These are phyloP conservation scores for Chrysochloris asiatica DNA, from an alignment of 2,113 vertebrate genomes.

Conservation along the genomic window DNA sequence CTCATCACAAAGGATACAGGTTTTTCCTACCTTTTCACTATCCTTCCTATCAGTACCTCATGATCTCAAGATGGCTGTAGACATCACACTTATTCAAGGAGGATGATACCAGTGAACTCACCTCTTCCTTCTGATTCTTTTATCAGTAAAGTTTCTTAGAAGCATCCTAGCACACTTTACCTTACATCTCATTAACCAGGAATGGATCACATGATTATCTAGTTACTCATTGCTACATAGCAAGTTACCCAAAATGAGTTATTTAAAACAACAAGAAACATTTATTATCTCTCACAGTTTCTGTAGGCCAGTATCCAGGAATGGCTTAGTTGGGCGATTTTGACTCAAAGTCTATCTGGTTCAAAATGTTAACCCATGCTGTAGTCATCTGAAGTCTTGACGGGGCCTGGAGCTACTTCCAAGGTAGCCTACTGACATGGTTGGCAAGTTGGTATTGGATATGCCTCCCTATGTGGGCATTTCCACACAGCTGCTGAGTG, in stretches of 20 bases:
- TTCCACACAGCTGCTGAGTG: not conserved
- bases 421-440: not conserved
- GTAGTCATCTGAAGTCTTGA: not conserved
- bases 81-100: not conserved
- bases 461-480: not conserved
- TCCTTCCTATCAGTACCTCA: not conserved
- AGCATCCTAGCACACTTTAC: not conserved
- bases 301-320: not conserved
- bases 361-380: not conserved
- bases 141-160: not conserved
- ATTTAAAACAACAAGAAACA: not conserved
- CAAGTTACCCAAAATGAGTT: not conserved
- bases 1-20: not conserved
- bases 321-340: not conserved
- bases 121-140: not conserved
- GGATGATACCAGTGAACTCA: not conserved
- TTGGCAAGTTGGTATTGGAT: not conserved
- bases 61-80: not conserved
- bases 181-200: not conserved
- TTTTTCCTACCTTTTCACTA: not conserved
- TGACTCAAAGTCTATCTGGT: not conserved
- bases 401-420: not conserved
- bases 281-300: not conserved
- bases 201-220: not conserved
- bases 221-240: conserved; percentile 8